Evolutionary conservation across 2,113 vertebrate genomes (phyloP), one percentile per base, ranked within the genome.

Genomic region (Nycticorax nycticorax): DNA sequence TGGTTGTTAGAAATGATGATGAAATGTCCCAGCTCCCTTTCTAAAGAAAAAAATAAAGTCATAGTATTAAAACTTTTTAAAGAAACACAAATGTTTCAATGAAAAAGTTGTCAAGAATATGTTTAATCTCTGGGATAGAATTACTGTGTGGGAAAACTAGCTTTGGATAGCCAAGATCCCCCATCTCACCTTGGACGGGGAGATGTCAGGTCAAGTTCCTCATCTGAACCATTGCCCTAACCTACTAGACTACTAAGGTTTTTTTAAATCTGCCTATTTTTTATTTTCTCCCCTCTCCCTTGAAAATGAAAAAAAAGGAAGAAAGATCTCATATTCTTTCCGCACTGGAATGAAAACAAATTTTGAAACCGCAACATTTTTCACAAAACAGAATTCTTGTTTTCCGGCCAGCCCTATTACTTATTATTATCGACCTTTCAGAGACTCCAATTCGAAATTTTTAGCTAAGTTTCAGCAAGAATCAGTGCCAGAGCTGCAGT

Each of bases 321-420:
- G 57, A 85, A 95, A 95, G 77, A 81, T 72, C 80, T 92, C 77
- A 53, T 95, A 87, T 92, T 92, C 91, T 91, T 95, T 93, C 94
- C 89, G 32, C 57, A 43, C 28, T 97, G 95, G 92, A 96, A 97
- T 73, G 87, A 97, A 97, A 97, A 96, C 83, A 95, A 92, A 95
- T 93, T 92, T 87, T 89, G 66, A 95, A 97, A 97, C 96, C 84
- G 1, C 94, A 97, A 82, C 73, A 47, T 95, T 95, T 97, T 95
- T 94, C 89, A 96, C 89, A 86, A 96, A 97, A 93, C 69, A 96
- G 92, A 95, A 97, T 95, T 93, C 94, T 97, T 97, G 95, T 82
- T 92, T 95, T 78, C 86, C 1, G 10, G 81, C 96, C 96, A 97
- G 80, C 62, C 53, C 76, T 95, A 96, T 96, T 96, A 94, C 92